Conservation (phyloP, 2,888 invertebrate genomes). For the Malacosoma neustria region DNA sequence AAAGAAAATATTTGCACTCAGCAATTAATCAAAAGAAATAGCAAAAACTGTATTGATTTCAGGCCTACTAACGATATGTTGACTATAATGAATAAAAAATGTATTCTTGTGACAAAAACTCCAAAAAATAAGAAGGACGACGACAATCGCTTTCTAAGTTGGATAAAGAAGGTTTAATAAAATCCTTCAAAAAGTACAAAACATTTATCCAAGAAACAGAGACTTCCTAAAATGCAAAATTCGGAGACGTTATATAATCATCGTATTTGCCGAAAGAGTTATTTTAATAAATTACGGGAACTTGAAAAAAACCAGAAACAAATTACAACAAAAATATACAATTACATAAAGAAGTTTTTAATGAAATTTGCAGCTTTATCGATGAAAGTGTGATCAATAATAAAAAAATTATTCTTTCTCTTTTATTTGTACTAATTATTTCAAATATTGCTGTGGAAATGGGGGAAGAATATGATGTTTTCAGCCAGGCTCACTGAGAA, state of each 20-base stretch:
- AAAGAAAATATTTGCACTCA: no score
- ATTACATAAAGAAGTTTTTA: not conserved
- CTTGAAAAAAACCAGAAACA: constrained; percentile 1
- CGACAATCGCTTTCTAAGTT: constrained; percentile 2
- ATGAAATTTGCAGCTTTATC: no score
- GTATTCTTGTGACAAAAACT: no score
- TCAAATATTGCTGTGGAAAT: no score
- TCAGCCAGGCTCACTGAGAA: no score
- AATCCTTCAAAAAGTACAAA: constrained; percentile 4
- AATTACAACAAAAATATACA: constrained; percentile 1
- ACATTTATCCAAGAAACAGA: constrained; percentile 3
- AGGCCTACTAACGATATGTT: no score
- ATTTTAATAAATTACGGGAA: constrained; percentile 2
- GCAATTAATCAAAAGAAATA: no score
- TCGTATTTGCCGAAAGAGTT: constrained; percentile 1
- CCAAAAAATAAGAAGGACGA: constrained; percentile 2
- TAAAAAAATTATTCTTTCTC: no score
- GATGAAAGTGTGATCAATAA: no score
- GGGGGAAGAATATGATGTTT: no score
- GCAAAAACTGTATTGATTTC: no score
- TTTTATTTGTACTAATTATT: no score
- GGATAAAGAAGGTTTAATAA: constrained; percentile 5
- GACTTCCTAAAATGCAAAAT: constrained; percentile 2
- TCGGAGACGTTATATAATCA: constrained; percentile 1
- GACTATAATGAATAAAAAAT: not conserved